These are phyloP conservation scores for Pocillopora grandis DNA, from an alignment of 92 coral and sea anemone species.

Conservation along the genomic window DNA sequence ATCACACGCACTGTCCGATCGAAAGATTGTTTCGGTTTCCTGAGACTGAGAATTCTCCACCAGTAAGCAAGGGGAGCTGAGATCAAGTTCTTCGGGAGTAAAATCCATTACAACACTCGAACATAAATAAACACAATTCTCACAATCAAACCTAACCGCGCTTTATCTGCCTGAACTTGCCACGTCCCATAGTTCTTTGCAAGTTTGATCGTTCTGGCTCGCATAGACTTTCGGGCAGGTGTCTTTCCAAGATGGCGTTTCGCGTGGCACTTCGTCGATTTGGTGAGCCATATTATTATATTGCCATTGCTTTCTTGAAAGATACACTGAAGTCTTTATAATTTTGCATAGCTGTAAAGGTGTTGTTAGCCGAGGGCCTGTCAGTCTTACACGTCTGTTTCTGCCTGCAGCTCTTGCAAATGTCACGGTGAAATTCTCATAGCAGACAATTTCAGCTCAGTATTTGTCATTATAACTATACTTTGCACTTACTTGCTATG, in stretches of 20 bases:
- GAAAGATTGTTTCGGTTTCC: conserved; percentile 37
- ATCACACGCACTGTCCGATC: conserved; percentile 51
- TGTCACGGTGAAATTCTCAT: no score
- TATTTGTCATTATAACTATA: no score
- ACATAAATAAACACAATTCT: not conserved
- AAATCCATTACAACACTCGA: conserved; percentile 62
- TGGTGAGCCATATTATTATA: conserved; percentile 63
- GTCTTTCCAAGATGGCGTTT: conserved; percentile 97
- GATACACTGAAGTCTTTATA: no score
- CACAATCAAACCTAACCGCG: conserved; percentile 42
- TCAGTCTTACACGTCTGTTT: no score
- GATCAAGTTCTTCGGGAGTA: conserved; percentile 64
- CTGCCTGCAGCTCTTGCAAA: no score
- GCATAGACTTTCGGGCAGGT: conserved; percentile 21
- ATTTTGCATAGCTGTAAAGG: not conserved
- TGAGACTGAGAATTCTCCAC: conserved; percentile 78
- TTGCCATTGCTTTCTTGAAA: not conserved
- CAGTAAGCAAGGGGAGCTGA: conserved; percentile 81
- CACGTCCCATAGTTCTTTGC: conserved; percentile 24
- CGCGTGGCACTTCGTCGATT: conserved; percentile 90
- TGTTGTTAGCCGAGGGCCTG: no score
- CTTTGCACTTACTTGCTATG: no score
- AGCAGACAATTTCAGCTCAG: no score
- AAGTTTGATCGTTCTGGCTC: not conserved
- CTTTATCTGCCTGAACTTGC: conserved; percentile 8